Base-by-base conservation (phyloP, 92 coral and sea anemone species). In the Pocillopora grandis region DNA sequence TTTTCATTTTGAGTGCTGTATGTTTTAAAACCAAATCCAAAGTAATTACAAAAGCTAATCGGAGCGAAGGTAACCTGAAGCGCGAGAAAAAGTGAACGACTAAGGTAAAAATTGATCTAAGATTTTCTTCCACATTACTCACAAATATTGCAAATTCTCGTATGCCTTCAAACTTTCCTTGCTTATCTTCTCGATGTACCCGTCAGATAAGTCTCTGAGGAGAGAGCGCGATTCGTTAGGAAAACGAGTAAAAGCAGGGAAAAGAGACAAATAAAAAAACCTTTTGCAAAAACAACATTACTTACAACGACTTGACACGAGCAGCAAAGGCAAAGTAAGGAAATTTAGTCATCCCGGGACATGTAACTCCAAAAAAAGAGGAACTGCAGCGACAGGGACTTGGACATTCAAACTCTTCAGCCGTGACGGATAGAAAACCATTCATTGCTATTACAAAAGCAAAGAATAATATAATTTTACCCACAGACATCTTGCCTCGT, bases 351-450 rank as follows among this genome's bases (percentile, higher is more conserved):
- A 74, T 19, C 16, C 80, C 86, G 18, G 72, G 66, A n/a, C 86
- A 75, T 83, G 74, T 73, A 31, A 83, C 74, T 11, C 73, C 58
- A 1, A 19, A 49, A n/a, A 64, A 73, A 63, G 57, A 56, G 18
- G 57, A 16, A 52, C 79, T 83, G 55, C 86, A 83, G 62, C 63
- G 55, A 15, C 86, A 83, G 10, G 49, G 23, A 12, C 64, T 27
- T 83, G 86, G 86, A 65, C 86, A 83, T 8, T 20, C 9, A 55
- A 27, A 6, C 27, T 83, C 12, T 65, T 83, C 80, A 6, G 86
- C 80, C 56, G 63, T 33, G 21, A 61, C 20, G 37, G 70, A 71
- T 37, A 48, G 59, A 20, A 71, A 59, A 81, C 20, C 37, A 70
- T 59, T 42, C 2, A 59, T n/a, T 19, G 61, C 31, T 36, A 16